Percentiles rank a stretch among this genome's conserved stretches.
Conservation (phyloP, 2,888 invertebrate species). For the Xestia xanthographa region DNA sequence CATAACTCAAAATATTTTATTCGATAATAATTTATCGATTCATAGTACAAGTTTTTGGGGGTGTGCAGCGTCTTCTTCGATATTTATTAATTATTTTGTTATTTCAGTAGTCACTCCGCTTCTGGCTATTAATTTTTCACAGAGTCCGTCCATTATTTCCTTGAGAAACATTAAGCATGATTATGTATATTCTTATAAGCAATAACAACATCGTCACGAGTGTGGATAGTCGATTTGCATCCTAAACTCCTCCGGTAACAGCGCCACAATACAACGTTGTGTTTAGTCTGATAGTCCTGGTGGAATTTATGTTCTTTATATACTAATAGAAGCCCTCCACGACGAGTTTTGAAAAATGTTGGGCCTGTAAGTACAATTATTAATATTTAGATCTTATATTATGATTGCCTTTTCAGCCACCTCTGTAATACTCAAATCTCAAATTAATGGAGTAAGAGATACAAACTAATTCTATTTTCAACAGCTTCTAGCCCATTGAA, state of each 20-base stretch:
- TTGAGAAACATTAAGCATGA: too few species aligned
- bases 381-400: neutral
- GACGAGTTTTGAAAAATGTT: neutral
- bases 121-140: neutral
- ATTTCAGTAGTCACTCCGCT: neutral
- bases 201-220: neutral
- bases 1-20: neutral
- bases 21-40: neutral
- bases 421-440: too few species aligned
- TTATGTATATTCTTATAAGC: too few species aligned
- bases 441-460: too few species aligned
- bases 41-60: neutral
- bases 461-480: too few species aligned
- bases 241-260: conserved; percentile 11
- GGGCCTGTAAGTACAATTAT: conserved; percentile 26
- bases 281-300: conserved; percentile 6
- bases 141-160: neutral
- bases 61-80: neutral
- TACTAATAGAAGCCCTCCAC: conserved; percentile 7
- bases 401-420: neutral
- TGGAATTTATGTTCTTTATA: conserved; percentile 32
- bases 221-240: conserved; percentile 19
- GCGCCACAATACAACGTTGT: conserved; percentile 11
- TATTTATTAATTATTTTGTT: neutral
- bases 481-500: too few species aligned